These are phyloP conservation scores for Marasmarcha lunaedactyla DNA, from an alignment of 2,888 invertebrate genomes.

Conservation along the genomic window DNA sequence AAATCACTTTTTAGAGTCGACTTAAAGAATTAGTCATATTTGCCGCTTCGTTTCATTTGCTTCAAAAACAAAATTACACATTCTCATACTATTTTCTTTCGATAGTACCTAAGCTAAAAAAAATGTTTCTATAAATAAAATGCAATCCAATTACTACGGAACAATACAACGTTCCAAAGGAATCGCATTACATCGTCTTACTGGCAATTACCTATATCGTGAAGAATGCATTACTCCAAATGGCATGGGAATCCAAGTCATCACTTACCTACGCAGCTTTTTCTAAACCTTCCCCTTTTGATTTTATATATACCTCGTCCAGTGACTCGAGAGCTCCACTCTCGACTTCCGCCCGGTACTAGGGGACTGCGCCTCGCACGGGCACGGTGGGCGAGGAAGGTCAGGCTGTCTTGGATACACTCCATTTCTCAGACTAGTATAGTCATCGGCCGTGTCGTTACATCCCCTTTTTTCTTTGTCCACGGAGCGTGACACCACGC, in stretches of 20 bases:
- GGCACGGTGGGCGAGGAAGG: conserved; percentile 21
- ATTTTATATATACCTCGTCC: conserved; percentile 23
- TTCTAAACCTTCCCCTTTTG: conserved; percentile 33
- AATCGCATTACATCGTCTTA: background rate
- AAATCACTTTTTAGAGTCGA: too few relatives aligned
- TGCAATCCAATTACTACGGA: too few relatives aligned
- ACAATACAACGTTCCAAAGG: background rate
- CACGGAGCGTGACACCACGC: conserved; percentile 58
- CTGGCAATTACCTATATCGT: background rate
- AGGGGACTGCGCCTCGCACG: conserved; percentile 15
- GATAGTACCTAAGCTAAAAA: too few relatives aligned
- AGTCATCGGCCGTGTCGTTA: conserved; percentile 40
- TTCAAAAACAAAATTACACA: too few relatives aligned
- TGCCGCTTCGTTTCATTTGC: too few relatives aligned
- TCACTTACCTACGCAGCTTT: conserved; percentile 32
- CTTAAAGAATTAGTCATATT: too few relatives aligned
- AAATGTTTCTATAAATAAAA: too few relatives aligned
- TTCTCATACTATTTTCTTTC: too few relatives aligned
- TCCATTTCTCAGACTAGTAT: conserved; percentile 39
- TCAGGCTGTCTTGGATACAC: conserved; percentile 27
- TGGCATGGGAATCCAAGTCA: conserved; percentile 35
- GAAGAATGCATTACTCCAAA: background rate
- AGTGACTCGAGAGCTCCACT: conserved; percentile 23
- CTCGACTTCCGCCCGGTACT: conserved; percentile 18
- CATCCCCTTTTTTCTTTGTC: conserved; percentile 58